Evolutionary conservation across 2,113 vertebrate genomes (phyloP).

Genomic region (Sebastes fasciatus): DNA sequence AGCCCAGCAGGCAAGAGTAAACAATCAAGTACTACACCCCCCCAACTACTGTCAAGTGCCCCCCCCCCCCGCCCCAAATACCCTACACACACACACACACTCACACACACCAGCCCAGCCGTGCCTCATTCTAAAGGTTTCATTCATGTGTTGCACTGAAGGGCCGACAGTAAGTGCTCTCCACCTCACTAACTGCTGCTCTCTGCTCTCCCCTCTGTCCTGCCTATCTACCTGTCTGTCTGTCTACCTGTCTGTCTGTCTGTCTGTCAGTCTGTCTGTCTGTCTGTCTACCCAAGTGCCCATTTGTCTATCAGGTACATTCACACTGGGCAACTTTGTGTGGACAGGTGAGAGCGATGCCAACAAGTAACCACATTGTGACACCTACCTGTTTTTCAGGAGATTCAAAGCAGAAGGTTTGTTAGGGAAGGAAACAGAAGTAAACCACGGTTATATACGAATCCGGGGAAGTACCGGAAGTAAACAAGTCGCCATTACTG

Average conservation of each 20-base stretch:
- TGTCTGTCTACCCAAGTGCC: slow-evolving; percentile 50
- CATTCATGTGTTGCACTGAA: slow-evolving; percentile 77
- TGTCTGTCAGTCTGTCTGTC: slow-evolving; percentile 31
- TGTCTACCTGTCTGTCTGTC: not conserved
- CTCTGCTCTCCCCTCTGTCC: slow-evolving; percentile 54
- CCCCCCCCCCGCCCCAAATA: not conserved
- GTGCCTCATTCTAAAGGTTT: slow-evolving; percentile 70
- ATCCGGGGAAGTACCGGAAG: no score
- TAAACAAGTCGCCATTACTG: no score
- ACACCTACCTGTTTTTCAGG: not conserved
- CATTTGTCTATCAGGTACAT: slow-evolving; percentile 49
- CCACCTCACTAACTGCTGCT: slow-evolving; percentile 84
- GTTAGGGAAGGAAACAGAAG: not conserved
- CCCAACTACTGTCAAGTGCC: slow-evolving; percentile 68
- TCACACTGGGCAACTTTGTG: not conserved
- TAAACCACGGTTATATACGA: not conserved
- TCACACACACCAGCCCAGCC: slow-evolving; percentile 59
- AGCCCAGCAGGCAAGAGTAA: slow-evolving; percentile 72
- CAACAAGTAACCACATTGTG: not conserved
- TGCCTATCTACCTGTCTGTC: slow-evolving; percentile 45
- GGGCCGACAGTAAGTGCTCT: slow-evolving; percentile 82
- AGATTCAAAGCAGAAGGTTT: not conserved
- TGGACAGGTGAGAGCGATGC: not conserved
- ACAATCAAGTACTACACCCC: slow-evolving; percentile 71
- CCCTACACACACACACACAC: not conserved